Evolutionary conservation across 2,888 invertebrate species (phyloP).

Genomic region (Antheraea yamamai): DNA sequence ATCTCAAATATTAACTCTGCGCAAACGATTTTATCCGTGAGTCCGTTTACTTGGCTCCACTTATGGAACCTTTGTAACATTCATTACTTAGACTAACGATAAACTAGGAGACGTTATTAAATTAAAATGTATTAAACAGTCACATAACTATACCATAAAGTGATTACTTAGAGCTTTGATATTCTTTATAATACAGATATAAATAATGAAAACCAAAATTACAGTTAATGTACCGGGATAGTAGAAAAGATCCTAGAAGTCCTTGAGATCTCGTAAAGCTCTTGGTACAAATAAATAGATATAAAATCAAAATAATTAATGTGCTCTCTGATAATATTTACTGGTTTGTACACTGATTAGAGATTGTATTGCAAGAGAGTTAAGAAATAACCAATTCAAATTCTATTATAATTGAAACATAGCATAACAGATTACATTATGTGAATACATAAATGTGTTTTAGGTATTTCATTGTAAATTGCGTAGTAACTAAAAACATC

Average conservation of each 20-base stretch:
- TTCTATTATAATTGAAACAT: not conserved
- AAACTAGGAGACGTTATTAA: not conserved
- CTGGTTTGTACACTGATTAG: not conserved
- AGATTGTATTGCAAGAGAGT: not conserved
- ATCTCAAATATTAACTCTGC: conserved; percentile 71
- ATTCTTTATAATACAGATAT: not conserved
- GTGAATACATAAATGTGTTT: not conserved
- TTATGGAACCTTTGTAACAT: conserved; percentile 41
- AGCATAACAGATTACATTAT: not conserved
- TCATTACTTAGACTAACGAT: conserved; percentile 8
- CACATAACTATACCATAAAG: not conserved
- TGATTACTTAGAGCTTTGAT: not conserved
- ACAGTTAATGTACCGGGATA: not conserved
- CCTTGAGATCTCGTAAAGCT: not conserved
- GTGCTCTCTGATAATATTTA: not conserved
- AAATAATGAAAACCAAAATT: not conserved
- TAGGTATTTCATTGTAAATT: not conserved
- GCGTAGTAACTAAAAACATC: not conserved
- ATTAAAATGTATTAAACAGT: not conserved
- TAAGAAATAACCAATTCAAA: not conserved
- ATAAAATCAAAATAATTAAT: not conserved
- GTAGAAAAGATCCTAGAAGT: not conserved
- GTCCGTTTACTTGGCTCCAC: conserved; percentile 64
- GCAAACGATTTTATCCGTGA: conserved; percentile 74
- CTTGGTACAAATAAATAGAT: not conserved